Conservation (phyloP, 2,797 vertebrate species). For the Anguilla anguilla region DNA sequence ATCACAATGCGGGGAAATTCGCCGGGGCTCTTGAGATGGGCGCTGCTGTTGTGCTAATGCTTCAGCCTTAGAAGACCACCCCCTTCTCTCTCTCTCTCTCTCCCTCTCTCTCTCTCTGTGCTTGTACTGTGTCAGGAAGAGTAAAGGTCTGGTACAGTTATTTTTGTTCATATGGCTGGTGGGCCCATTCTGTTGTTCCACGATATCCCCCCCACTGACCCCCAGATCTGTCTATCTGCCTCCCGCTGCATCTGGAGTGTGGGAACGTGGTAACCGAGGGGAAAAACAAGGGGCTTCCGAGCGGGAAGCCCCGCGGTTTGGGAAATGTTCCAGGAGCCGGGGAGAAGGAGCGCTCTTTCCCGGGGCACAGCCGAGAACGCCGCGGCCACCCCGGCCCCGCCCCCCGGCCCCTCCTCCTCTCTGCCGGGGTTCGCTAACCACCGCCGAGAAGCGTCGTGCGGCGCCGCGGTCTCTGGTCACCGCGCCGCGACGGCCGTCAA, state of each 20-base stretch:
- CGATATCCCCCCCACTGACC: background rate
- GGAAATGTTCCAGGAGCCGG: background rate
- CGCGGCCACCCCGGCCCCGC: background rate
- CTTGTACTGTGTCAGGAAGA: background rate
- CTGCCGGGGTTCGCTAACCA: background rate
- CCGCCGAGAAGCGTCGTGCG: background rate
- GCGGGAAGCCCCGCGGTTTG: background rate
- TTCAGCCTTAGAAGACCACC: background rate
- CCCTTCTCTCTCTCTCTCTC: no score
- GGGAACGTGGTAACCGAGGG: background rate
- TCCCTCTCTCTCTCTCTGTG: background rate
- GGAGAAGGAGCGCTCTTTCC: background rate
- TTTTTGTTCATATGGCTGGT: background rate
- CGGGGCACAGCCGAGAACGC: background rate
- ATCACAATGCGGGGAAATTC: constrained; percentile 41
- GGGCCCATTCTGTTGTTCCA: background rate
- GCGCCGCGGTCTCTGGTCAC: background rate
- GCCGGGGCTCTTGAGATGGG: constrained; percentile 24
- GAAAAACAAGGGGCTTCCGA: background rate
- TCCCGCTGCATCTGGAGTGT: background rate
- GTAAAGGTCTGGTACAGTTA: constrained; percentile 3
- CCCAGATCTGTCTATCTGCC: background rate
- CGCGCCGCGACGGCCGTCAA: background rate
- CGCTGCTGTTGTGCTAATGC: background rate
- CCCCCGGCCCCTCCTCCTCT: background rate